These are phyloP conservation scores for Poeciliopsis prolifica DNA, from an alignment of 2,113 vertebrate genomes.

Conservation along the genomic window DNA sequence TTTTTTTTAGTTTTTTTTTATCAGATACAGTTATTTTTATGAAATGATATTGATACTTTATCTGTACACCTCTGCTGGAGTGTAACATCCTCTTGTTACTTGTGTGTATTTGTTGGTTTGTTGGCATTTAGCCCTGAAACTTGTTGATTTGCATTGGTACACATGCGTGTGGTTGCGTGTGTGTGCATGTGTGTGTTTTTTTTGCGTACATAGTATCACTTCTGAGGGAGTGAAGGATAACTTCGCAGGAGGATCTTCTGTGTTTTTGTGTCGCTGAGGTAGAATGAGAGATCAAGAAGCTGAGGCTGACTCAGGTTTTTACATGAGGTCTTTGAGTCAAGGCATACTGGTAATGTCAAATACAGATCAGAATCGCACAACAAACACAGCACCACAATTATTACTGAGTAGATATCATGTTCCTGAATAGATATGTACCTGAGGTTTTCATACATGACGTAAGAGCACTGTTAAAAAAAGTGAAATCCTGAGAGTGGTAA, in stretches of 20 bases:
- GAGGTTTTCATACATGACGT: slow-evolving; percentile 72
- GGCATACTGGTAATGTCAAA: slow-evolving; percentile 75
- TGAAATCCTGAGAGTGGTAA: slow-evolving; percentile 73
- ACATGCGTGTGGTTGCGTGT: slow-evolving; percentile 3
- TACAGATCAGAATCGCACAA: slow-evolving; percentile 72
- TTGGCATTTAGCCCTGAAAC: slow-evolving; percentile 36
- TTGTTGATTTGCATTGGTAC: slow-evolving; percentile 32
- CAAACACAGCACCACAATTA: slow-evolving; percentile 73
- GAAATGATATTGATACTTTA: slow-evolving; percentile 38
- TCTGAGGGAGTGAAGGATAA: slow-evolving; percentile 46
- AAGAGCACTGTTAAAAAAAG: slow-evolving; percentile 66
- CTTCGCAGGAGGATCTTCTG: slow-evolving; percentile 39
- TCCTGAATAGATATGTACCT: slow-evolving; percentile 78
- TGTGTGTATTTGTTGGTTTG: slow-evolving; percentile 28
- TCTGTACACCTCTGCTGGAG: slow-evolving; percentile 48
- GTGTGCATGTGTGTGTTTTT: slow-evolving; percentile 15
- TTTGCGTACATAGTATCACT: slow-evolving; percentile 40
- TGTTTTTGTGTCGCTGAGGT: slow-evolving; percentile 70
- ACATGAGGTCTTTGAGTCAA: slow-evolving; percentile 75
- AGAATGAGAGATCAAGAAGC: slow-evolving; percentile 70
- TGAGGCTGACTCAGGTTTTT: slow-evolving; percentile 75
- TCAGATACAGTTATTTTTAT: slow-evolving; percentile 33
- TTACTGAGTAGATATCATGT: slow-evolving; percentile 70
- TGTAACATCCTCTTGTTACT: slow-evolving; percentile 40
- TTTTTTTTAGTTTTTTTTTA: slow-evolving; percentile 19